Base-by-base conservation (phyloP, 92 coral and sea anemone species). In the Heliopora coerulea region DNA sequence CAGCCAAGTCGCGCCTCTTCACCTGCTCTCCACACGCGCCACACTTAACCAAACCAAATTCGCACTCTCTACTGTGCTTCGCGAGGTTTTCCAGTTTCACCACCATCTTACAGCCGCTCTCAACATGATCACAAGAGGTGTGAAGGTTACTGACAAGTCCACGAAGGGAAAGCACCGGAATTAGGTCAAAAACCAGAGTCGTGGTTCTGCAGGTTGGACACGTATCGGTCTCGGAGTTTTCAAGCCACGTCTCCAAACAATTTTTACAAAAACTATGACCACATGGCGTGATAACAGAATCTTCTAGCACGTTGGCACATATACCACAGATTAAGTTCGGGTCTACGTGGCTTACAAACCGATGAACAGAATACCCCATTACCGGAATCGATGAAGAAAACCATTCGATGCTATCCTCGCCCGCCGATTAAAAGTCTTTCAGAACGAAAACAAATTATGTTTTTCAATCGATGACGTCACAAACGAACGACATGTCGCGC, bases 261-360 rank as follows among this genome's bases (percentile, higher is more conserved):
- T 74, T 79, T 68, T 84, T 83, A 59, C 99, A 95, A 67, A 85
- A 95, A 41, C 96, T 83, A 79, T 95, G 99, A 25, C 99, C 97
- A 59, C 99, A 95, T 57, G 90, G 85, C 54, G 96, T 88, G 54
- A 80, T 73, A 14, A 91, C 88, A 7, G 99, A 91, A 13, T 79
- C 85, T 77, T 88, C 85, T 27, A 90, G 76, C 26, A 95, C 99
- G 32, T 86, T 96, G 41, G 95, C 91, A 67, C 99, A 95, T 39
- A 95, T 88, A 25, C 96, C 99, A 65, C 99, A 95, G 49, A 95
- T 59, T 2, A 95, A 86, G 67, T 91, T 93, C 41, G 75, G 91
- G 57, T 91, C 96, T 15, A 95, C 80, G 35, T 82, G 82, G 33
- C 82, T 60, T 65, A 95, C 68, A 64, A 95, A 95, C 21, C 78